Percentiles rank a stretch among this genome's conserved stretches.
Evolutionary conservation across 2,888 invertebrate genomes (phyloP).

Genomic region (Aleiodes leptofemur): DNA sequence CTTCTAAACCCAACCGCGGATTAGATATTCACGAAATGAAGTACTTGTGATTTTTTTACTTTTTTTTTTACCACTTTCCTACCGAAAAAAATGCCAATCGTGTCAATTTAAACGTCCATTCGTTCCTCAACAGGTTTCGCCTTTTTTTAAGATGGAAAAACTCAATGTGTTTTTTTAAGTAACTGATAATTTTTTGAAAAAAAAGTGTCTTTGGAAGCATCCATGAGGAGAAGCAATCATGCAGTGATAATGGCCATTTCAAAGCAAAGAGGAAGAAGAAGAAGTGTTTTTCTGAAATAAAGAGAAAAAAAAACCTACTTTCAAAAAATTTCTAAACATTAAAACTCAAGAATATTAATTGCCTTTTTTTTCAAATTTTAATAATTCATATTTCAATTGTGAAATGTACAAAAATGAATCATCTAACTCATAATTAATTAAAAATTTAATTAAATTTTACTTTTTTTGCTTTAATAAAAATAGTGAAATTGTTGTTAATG

Average conservation of each 20-base stretch:
- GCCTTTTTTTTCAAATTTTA: slow-evolving; percentile 12
- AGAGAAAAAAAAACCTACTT: slow-evolving; percentile 58
- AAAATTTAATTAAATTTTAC: background rate
- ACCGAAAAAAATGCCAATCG: too few species aligned
- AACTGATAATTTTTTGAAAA: slow-evolving; percentile 37
- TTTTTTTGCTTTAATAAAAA: background rate
- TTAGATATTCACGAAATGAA: too few species aligned
- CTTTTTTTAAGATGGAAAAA: too few species aligned
- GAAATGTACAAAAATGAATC: slow-evolving; percentile 2
- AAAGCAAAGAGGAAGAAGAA: slow-evolving; percentile 61
- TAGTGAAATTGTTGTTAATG: slow-evolving; percentile 15
- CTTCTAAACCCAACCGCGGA: too few species aligned
- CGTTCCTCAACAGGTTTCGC: too few species aligned
- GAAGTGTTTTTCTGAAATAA: slow-evolving; percentile 64
- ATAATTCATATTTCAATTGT: background rate
- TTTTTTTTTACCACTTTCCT: too few species aligned
- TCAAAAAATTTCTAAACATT: slow-evolving; percentile 6
- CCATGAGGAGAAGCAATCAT: slow-evolving; percentile 53
- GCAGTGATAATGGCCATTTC: slow-evolving; percentile 60
- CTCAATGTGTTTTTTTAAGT: too few species aligned
- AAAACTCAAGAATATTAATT: background rate
- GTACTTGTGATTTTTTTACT: too few species aligned
- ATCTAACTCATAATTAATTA: background rate
- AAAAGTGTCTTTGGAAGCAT: slow-evolving; percentile 25
- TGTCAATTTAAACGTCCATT: too few species aligned